These are phyloP conservation scores for Drosophila subquinaria DNA, from an alignment of 2,888 invertebrate species.

Conservation along the genomic window DNA sequence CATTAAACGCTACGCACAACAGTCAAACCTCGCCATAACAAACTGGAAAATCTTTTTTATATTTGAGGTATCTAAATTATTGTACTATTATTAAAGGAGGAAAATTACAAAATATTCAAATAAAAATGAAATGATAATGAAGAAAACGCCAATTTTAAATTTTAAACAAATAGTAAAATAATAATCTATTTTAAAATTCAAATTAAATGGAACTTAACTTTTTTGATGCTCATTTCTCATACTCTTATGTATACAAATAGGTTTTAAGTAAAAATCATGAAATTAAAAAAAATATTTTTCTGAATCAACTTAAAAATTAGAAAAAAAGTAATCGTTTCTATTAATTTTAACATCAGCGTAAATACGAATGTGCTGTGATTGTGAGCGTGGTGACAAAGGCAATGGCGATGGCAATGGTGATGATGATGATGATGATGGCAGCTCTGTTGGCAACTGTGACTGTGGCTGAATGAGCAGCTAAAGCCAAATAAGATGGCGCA, in stretches of 20 bases:
- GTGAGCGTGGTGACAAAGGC: constrained; percentile 15
- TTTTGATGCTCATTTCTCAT: no score
- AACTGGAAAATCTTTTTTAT: neutral
- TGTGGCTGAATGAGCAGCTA: constrained; percentile 35
- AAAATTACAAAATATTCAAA: no score
- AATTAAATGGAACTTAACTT: no score
- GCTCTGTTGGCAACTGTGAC: neutral
- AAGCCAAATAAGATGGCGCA: constrained; percentile 58
- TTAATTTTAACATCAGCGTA: neutral
- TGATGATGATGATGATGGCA: constrained; percentile 1
- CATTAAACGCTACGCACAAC: constrained; percentile 68
- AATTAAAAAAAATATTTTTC: no score
- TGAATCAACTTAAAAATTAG: no score
- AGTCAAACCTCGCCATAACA: neutral
- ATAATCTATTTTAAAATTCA: no score
- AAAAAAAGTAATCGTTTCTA: no score
- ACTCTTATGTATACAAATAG: neutral
- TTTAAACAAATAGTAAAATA: no score
- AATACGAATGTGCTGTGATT: constrained; percentile 40
- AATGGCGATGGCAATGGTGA: constrained; percentile 23
- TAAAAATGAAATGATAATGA: no score
- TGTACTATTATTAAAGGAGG: no score
- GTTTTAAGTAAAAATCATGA: no score
- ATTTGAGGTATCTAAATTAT: neutral
- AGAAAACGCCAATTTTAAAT: no score